Percentiles rank a stretch among this genome's conserved stretches.
Evolutionary conservation across 1,140 invertebrate genomes (phyloP).

Genomic region (Adelges cooleyi): DNA sequence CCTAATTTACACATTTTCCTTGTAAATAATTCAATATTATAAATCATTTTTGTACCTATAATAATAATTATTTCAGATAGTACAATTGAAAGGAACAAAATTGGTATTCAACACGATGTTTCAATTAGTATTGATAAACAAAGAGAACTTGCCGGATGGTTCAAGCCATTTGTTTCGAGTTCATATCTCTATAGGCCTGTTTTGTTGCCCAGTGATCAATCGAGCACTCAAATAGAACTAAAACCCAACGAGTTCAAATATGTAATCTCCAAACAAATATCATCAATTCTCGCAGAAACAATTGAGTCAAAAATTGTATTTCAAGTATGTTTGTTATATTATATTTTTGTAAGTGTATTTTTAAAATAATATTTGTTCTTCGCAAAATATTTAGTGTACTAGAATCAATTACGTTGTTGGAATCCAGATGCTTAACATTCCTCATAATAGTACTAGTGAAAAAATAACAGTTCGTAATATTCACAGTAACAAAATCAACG

Average conservation of each 20-base stretch:
- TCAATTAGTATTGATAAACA: constrained; percentile 71
- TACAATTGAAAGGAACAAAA: constrained; percentile 68
- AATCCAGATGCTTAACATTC: constrained; percentile 73
- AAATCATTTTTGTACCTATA: too few species aligned
- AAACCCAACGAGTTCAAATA: constrained; percentile 21
- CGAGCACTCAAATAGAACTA: neutral
- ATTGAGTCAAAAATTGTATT: constrained; percentile 18
- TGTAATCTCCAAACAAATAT: constrained; percentile 7
- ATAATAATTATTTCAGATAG: constrained; percentile 40
- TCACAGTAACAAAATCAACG: constrained; percentile 40
- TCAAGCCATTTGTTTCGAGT: constrained; percentile 44
- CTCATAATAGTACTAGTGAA: constrained; percentile 75
- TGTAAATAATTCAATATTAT: too few species aligned
- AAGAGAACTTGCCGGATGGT: constrained; percentile 86
- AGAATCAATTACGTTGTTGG: constrained; percentile 52
- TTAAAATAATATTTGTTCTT: neutral
- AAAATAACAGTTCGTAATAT: constrained; percentile 65
- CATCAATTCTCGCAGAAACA: neutral
- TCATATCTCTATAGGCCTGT: constrained; percentile 20
- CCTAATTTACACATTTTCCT: too few species aligned
- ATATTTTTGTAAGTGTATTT: neutral
- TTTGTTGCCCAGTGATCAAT: constrained; percentile 8
- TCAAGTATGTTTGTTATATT: neutral
- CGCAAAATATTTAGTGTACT: constrained; percentile 8
- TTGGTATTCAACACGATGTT: constrained; percentile 87